Percentiles rank a stretch among this genome's conserved stretches.
Evolutionary conservation across 2,888 invertebrate genomes (phyloP).

Genomic region (Brachypterus glaber): DNA sequence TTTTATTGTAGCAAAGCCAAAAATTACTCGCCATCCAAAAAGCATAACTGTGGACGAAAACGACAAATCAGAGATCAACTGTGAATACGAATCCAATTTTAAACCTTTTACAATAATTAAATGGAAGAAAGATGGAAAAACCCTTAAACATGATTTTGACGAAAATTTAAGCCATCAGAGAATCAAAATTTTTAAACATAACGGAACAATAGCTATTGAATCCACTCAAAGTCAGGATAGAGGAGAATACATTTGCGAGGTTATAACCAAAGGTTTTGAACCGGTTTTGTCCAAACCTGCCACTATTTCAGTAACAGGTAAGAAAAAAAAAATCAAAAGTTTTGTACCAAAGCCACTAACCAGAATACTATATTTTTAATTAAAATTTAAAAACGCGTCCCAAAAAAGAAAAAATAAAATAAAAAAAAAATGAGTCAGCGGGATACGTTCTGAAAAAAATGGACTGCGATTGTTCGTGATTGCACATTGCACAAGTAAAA

Average conservation of each 20-base stretch:
- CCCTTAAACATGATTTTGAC: constrained; percentile 36
- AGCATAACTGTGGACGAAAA: constrained; percentile 56
- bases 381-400: not conserved
- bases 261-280: constrained; percentile 51
- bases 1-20: constrained; percentile 48
- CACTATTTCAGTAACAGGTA: constrained; percentile 51
- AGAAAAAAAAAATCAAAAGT: no score
- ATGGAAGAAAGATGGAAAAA: constrained; percentile 62
- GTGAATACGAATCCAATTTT: constrained; percentile 46
- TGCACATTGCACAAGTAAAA: no score
- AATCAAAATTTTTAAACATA: constrained; percentile 36
- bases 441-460: no score
- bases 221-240: constrained; percentile 47
- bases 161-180: constrained; percentile 29
- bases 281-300: constrained; percentile 51
- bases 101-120: constrained; percentile 51
- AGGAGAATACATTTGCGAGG: constrained; percentile 59
- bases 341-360: constrained; percentile 1
- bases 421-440: no score
- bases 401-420: no score
- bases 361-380: not conserved
- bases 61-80: constrained; percentile 52
- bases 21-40: constrained; percentile 48
- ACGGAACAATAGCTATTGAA: constrained; percentile 47
- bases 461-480: no score